Conservation (phyloP, 2,113 vertebrate genomes). For the Callospermophilus lateralis region DNA sequence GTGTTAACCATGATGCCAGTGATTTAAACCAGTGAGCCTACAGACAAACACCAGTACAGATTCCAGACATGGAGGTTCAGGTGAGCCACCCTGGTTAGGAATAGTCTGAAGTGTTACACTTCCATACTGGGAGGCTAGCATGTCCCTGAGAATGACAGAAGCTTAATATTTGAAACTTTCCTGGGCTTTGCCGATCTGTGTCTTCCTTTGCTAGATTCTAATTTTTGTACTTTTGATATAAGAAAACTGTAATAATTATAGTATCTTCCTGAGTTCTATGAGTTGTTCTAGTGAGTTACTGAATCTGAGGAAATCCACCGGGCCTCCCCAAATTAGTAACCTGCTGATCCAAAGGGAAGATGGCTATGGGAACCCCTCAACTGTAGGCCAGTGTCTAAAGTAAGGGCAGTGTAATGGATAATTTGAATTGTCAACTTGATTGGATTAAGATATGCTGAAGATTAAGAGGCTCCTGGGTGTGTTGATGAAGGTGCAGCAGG, state of each 20-base stretch:
- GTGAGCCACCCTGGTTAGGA: neutral
- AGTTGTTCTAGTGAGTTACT: neutral
- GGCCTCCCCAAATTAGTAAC: neutral
- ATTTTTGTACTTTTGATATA: neutral
- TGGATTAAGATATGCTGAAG: too few relatives aligned
- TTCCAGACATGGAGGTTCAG: neutral
- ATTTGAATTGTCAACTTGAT: too few relatives aligned
- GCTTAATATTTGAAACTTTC: neutral
- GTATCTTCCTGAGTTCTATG: neutral
- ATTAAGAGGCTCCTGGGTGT: too few relatives aligned
- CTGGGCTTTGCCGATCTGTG: neutral
- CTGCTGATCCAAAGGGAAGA: neutral
- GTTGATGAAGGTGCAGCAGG: too few relatives aligned
- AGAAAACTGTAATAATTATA: neutral
- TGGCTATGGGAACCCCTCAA: neutral
- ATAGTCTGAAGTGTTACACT: neutral
- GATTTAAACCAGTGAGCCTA: neutral
- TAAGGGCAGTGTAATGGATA: neutral
- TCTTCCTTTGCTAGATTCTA: neutral
- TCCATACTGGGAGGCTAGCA: neutral
- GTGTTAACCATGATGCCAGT: neutral
- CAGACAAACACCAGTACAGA: neutral
- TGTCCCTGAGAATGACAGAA: neutral
- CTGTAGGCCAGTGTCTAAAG: neutral
- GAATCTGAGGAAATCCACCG: neutral